These are phyloP conservation scores for Arizona elegans DNA, from an alignment of 2,113 vertebrate genomes.

Conservation along the genomic window DNA sequence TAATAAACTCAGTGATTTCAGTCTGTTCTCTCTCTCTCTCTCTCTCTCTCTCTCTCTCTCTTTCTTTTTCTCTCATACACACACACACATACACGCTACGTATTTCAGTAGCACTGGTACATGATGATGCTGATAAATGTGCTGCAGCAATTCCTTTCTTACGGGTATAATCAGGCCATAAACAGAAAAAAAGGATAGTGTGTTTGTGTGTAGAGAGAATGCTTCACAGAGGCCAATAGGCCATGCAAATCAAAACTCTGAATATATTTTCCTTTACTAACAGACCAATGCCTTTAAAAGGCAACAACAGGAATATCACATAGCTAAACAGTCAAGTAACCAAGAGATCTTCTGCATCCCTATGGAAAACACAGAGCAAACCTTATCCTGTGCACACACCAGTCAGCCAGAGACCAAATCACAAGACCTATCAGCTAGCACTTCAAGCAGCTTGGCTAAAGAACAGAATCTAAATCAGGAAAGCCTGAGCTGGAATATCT, in stretches of 20 bases:
- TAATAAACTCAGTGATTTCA: not conserved
- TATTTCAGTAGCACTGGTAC: not conserved
- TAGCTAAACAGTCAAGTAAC: constrained; percentile 26
- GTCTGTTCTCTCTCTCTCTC: not conserved
- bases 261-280: constrained; percentile 16
- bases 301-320: constrained; percentile 13
- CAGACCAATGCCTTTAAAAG: constrained; percentile 23
- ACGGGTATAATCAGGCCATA: not conserved
- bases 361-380: constrained; percentile 15
- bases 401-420: constrained; percentile 46
- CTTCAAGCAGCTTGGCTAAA: constrained; percentile 54
- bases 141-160: not conserved
- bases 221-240: not conserved
- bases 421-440: constrained; percentile 49
- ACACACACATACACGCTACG: not conserved
- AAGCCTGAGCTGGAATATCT: constrained; percentile 21
- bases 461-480: constrained; percentile 48
- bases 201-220: not conserved
- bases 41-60: too few relatives aligned
- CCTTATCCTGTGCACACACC: constrained; percentile 24
- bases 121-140: not conserved
- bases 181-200: not conserved
- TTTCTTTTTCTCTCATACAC: too few relatives aligned
- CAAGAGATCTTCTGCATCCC: constrained; percentile 30
- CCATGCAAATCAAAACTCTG: constrained; percentile 4